These are phyloP conservation scores for Drosophila neutralis DNA, from an alignment of 2,888 invertebrate genomes.

Conservation along the genomic window DNA sequence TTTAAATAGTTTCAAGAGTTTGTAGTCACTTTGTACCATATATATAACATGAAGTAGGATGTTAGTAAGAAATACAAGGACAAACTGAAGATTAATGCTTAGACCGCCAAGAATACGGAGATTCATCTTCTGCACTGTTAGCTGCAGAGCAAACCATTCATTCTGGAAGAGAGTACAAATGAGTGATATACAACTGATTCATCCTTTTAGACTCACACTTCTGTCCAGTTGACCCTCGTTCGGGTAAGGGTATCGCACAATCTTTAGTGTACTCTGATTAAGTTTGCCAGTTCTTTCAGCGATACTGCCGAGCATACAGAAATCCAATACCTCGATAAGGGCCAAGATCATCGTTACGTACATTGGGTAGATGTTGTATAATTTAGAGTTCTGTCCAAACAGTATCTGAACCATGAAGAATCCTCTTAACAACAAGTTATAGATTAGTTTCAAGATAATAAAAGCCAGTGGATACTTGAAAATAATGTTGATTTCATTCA, in stretches of 20 bases:
- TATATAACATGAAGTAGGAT: conserved; percentile 21
- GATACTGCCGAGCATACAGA: background rate
- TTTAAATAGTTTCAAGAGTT: background rate
- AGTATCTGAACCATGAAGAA: background rate
- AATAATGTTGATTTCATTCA: conserved; percentile 5
- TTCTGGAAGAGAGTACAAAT: conserved; percentile 16
- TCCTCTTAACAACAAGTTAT: background rate
- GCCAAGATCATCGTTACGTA: accelerated
- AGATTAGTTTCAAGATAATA: background rate
- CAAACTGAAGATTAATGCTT: conserved; percentile 23
- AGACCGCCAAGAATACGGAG: conserved; percentile 15
- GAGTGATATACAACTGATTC: background rate
- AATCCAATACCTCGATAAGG: background rate
- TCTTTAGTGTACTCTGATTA: conserved; percentile 7
- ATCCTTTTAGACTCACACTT: conserved; percentile 22
- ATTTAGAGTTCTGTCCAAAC: background rate
- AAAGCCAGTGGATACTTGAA: conserved; percentile 25
- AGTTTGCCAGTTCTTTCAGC: background rate
- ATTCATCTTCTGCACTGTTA: conserved; percentile 24
- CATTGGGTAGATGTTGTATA: background rate
- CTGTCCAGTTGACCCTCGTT: conserved; percentile 2
- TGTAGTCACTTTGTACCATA: conserved; percentile 36
- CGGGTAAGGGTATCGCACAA: conserved; percentile 8
- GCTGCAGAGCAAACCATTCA: conserved; percentile 40
- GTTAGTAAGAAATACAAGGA: background rate